Percentiles rank a stretch among this genome's conserved stretches.
phyloP scores from a whole-genome alignment of 2,113 vertebrate genomes.

The Otolemur garnettii region DNA sequence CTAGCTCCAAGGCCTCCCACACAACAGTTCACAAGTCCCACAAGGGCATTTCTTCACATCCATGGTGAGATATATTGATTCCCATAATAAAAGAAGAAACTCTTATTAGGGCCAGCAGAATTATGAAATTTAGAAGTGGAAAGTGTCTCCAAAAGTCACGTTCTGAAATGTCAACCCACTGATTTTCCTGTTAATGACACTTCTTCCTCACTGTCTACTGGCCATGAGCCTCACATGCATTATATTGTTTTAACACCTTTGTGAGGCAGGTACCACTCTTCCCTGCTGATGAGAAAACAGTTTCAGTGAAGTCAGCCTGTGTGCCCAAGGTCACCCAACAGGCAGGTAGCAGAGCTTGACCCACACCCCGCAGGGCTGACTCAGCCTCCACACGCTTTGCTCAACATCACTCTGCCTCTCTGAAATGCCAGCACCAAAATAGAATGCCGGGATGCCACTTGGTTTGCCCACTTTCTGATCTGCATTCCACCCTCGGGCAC shows the following conservation, averaged over 20 bases:
- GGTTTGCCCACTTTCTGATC: not conserved
- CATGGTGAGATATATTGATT: not conserved
- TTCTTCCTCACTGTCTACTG: not conserved
- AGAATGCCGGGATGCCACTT: not conserved
- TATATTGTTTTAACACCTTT: not conserved
- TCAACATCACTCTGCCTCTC: not conserved
- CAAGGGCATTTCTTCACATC: not conserved
- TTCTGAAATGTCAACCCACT: not conserved
- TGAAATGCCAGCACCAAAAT: too few relatives aligned
- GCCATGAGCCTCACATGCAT: not conserved
- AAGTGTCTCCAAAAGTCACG: not conserved
- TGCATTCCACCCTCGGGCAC: not conserved
- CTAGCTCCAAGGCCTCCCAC: not conserved
- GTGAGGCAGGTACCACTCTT: not conserved
- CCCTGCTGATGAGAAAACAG: not conserved
- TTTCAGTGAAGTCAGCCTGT: not conserved
- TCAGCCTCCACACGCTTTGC: rapidly evolving
- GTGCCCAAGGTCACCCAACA: not conserved
- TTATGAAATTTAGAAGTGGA: not conserved
- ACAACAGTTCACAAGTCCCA: not conserved
- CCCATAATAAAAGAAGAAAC: not conserved
- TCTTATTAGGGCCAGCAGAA: not conserved
- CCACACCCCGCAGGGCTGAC: too few relatives aligned
- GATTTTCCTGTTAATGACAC: not conserved
- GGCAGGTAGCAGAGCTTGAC: not conserved